phyloP scores from a whole-genome alignment of 2,113 vertebrate species.

The Mola mola region DNA sequence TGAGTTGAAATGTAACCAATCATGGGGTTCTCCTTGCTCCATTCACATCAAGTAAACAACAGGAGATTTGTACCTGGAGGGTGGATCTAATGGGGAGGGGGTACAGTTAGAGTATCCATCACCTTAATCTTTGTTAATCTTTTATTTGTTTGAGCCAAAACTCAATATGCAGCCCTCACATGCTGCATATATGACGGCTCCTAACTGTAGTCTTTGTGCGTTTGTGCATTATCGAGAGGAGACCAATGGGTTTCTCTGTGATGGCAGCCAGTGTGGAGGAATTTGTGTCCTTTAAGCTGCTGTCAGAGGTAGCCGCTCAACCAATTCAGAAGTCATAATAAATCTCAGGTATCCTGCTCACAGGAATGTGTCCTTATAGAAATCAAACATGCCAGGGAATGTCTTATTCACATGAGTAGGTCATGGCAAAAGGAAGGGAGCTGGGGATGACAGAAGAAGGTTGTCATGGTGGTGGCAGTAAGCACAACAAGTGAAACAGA shows the following conservation, averaged over 20 bases:
- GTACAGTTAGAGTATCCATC: constrained; percentile 60
- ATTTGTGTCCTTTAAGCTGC: constrained; percentile 68
- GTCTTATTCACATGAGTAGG: constrained; percentile 43
- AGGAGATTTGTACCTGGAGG: constrained; percentile 67
- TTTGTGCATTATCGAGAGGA: constrained; percentile 32
- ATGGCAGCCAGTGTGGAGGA: constrained; percentile 54
- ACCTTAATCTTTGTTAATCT: constrained; percentile 66
- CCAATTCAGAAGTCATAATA: constrained; percentile 63
- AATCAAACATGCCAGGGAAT: constrained; percentile 42
- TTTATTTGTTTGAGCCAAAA: too few species aligned
- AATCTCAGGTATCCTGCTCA: constrained; percentile 64
- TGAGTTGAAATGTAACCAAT: constrained; percentile 54
- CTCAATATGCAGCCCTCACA: constrained; percentile 32
- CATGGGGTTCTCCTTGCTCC: constrained; percentile 50
- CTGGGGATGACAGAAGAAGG: constrained; percentile 26
- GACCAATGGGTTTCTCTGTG: constrained; percentile 50
- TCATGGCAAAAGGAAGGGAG: constrained; percentile 8
- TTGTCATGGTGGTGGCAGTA: constrained; percentile 31
- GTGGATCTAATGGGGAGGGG: constrained; percentile 39
- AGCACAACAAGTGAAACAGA: constrained; percentile 16
- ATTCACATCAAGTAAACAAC: constrained; percentile 62
- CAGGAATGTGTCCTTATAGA: constrained; percentile 52
- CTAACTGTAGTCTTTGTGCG: constrained; percentile 44
- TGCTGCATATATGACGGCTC: constrained; percentile 24
- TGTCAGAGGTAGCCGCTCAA: constrained; percentile 60